Conservation (phyloP, 2,113 vertebrate species). For the Campylorhamphus procurvoides region DNA sequence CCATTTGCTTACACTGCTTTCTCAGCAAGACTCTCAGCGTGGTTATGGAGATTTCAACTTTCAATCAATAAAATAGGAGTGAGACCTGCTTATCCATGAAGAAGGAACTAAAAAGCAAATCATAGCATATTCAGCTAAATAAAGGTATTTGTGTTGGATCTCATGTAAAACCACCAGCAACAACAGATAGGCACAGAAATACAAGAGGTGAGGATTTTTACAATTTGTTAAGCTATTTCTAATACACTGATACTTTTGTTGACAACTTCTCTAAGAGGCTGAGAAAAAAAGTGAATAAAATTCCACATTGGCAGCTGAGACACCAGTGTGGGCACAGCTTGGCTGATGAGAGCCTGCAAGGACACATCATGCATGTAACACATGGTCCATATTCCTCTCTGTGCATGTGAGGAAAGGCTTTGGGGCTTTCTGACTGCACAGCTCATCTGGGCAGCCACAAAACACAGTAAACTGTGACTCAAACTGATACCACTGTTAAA, state of each 20-base stretch:
- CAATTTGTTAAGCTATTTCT: background rate
- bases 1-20: background rate
- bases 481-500: background rate
- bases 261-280: background rate
- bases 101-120: background rate
- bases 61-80: background rate
- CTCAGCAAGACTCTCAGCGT: background rate
- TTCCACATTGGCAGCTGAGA: background rate
- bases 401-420: background rate
- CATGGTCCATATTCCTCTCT: accelerated
- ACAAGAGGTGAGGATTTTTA: background rate
- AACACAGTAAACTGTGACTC: background rate
- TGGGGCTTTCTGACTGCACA: background rate
- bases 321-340: background rate
- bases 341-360: background rate
- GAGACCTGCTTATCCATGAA: background rate
- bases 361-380: background rate
- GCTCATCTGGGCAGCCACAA: background rate
- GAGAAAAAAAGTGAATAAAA: background rate
- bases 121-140: background rate
- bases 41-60: background rate
- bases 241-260: background rate
- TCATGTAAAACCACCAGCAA: background rate
- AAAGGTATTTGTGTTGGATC: background rate
- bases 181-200: background rate